A percentile compares a stretch with the other conserved stretches of the same genome.
Evolutionary conservation across 2,888 invertebrate genomes (phyloP).

Genomic region (Ypsolopha sequella): DNA sequence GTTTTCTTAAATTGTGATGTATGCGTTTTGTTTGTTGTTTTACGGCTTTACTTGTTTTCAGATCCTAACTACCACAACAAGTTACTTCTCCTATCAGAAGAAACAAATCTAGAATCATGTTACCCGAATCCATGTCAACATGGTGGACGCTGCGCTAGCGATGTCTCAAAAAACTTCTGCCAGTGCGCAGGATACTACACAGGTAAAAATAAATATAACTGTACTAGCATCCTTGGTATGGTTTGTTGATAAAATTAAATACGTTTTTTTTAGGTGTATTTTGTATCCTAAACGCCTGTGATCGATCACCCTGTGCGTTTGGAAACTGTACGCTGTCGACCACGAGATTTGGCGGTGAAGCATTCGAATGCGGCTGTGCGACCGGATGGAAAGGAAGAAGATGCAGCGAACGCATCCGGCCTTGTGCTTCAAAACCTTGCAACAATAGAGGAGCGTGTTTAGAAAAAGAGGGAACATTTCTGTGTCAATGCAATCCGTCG

Average conservation of each 20-base stretch:
- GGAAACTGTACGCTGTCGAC: conserved; percentile 72
- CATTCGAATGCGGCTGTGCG: conserved; percentile 75
- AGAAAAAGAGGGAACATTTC: conserved; percentile 74
- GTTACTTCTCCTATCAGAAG: conserved; percentile 69
- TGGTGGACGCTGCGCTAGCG: conserved; percentile 75
- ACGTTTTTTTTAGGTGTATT: conserved; percentile 70
- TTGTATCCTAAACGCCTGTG: conserved; percentile 82
- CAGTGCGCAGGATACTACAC: conserved; percentile 80
- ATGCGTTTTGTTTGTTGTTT: neutral
- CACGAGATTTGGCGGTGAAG: conserved; percentile 28
- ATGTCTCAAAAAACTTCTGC: conserved; percentile 72
- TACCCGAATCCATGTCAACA: conserved; percentile 80
- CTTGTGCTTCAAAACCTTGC: conserved; percentile 81
- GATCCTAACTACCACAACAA: conserved; percentile 76
- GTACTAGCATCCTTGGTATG: too few species aligned
- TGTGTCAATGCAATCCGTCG: conserved; percentile 82
- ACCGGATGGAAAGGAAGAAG: conserved; percentile 75
- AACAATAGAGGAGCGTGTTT: conserved; percentile 81
- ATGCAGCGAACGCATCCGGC: conserved; percentile 77
- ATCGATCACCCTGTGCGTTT: conserved; percentile 76
- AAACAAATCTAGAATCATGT: conserved; percentile 75
- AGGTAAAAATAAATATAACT: conserved; percentile 46
- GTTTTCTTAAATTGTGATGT: neutral
- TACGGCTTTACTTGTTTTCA: conserved; percentile 19
- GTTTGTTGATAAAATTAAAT: too few species aligned